Evolutionary conservation across 1,140 invertebrate genomes (phyloP).

Genomic region (Acromyrmex echinatior): DNA sequence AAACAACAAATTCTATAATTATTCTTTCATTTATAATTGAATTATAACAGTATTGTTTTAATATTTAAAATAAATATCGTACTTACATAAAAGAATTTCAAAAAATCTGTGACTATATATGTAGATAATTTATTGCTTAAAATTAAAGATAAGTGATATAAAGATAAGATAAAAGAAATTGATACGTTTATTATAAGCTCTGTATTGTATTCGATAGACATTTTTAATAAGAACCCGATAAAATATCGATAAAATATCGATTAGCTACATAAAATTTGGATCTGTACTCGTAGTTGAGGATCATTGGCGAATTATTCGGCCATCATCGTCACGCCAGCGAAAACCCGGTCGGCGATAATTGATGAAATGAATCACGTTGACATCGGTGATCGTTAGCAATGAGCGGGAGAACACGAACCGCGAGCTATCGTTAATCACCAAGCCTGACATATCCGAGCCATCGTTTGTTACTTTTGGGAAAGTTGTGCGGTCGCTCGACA

Average conservation of each 20-base stretch:
- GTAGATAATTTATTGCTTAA: neutral
- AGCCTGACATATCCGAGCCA: slow-evolving; percentile 55
- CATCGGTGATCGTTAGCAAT: slow-evolving; percentile 63
- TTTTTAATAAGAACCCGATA: slow-evolving; percentile 4
- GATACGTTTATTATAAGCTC: neutral
- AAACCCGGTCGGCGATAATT: slow-evolving; percentile 41
- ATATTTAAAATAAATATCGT: neutral
- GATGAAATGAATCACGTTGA: slow-evolving; percentile 66
- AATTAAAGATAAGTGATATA: neutral
- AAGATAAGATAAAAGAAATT: neutral
- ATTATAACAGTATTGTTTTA: neutral
- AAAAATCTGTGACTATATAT: neutral
- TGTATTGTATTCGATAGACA: neutral
- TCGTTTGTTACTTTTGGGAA: slow-evolving; percentile 62
- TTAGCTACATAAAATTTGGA: slow-evolving; percentile 14
- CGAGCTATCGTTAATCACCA: slow-evolving; percentile 60
- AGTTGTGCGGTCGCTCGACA: slow-evolving; percentile 47
- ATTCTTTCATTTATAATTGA: neutral
- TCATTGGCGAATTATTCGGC: slow-evolving; percentile 48
- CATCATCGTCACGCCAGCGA: slow-evolving; percentile 39
- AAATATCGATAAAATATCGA: neutral
- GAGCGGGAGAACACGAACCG: slow-evolving; percentile 58
- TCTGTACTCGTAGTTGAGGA: slow-evolving; percentile 7
- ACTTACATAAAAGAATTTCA: neutral
- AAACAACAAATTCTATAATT: neutral